Conservation (phyloP, 2,113 vertebrate genomes). For the Ceyx melanurus region DNA sequence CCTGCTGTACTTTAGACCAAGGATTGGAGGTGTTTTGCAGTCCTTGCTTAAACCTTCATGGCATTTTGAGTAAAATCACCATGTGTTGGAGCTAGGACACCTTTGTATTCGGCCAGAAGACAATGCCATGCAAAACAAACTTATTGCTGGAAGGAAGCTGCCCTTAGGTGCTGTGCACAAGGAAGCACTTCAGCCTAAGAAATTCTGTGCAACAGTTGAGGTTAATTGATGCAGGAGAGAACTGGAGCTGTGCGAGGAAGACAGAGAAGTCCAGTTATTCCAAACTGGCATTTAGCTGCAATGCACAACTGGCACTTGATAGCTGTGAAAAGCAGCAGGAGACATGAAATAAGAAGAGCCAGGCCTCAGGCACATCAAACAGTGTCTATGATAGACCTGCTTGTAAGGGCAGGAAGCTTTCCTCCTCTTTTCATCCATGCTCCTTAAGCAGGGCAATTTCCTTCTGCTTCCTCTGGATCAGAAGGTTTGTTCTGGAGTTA, state of each 20-base stretch:
- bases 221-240: background rate
- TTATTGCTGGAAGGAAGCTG: background rate
- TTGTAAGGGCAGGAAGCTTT: background rate
- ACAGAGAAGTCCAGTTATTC: background rate
- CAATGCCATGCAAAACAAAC: accelerated
- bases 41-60: background rate
- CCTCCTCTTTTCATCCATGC: background rate
- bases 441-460: constrained; percentile 41
- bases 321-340: constrained; percentile 13
- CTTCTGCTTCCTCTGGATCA: constrained; percentile 29
- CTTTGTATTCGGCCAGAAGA: background rate
- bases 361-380: constrained; percentile 4
- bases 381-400: background rate
- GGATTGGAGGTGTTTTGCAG: background rate
- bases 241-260: background rate
- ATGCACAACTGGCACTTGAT: background rate
- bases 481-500: background rate
- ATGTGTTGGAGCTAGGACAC: background rate
- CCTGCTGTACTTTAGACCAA: background rate
- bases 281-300: background rate
- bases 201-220: background rate
- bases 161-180: background rate
- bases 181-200: background rate
- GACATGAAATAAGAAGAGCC: background rate
- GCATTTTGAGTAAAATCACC: background rate